Base-by-base conservation (phyloP, 2,888 invertebrate species). In the Corbicula japonica region DNA sequence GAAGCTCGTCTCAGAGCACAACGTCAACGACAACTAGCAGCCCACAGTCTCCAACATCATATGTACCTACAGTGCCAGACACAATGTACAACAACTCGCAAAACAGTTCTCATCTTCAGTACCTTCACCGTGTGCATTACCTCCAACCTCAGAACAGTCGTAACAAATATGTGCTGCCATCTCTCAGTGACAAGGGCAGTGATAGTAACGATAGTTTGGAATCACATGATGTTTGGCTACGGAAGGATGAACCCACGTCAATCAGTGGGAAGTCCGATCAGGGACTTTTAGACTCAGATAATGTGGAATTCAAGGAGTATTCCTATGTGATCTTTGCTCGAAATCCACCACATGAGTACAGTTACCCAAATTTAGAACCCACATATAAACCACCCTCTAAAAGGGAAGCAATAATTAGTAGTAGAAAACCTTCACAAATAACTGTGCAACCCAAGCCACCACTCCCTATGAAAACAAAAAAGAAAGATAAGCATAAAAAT, bases 361-460 rank as follows among this genome's bases (percentile, higher is more conserved):
- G 96, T 88, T 98, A 98, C 94, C 97, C 97, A 0, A 95, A 95
- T 81, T 95, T 96, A 86, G 94, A 93, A 80, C 89, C 92, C 23
- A 82, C 91, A 56, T 88, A 87, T 46, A 89, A 89, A 79, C 88
- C 87, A 41, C 86, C 89, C 21, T 79, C 88, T 26, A 90, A 89
- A 76, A 85, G 90, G 56, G 91, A 92, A 82, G 88, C 88, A 54
- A 88, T 88, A 74, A 86, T 85, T 58, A 89, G 85, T 61, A 83
- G 85, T 68, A 88, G 88, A 65, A 89, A 89, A 83, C 81, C 79
- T 68, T 76, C 84, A 52, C 76, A 84, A 77, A 73, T 77, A 66
- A 76, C 85, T 50, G 41, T 77, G 62, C 84, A 83, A 77, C 85
- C 83, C n/a, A 95, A 94, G 83, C 94, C 95, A 38, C 94, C 94